phyloP scores from a whole-genome alignment of 2,113 vertebrate species.

The Erythrocercus mccallii region DNA sequence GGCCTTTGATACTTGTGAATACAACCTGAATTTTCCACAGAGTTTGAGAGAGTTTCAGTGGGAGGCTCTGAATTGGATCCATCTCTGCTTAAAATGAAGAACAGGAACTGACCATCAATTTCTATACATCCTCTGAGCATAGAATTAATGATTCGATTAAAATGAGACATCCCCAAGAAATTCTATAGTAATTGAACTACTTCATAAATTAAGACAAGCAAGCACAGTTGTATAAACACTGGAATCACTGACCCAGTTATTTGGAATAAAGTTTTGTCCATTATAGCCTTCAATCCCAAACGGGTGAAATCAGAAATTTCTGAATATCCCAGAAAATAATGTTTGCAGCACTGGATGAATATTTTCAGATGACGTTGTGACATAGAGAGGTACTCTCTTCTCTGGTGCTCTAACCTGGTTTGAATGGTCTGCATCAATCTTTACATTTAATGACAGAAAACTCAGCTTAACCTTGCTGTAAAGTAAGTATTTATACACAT shows the following conservation, averaged over 20 bases:
- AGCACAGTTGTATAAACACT: conserved; percentile 14
- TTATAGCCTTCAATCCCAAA: not conserved
- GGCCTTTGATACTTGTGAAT: not conserved
- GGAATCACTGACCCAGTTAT: not conserved
- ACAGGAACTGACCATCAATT: not conserved
- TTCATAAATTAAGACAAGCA: conserved; percentile 39
- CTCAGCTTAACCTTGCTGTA: conserved; percentile 68
- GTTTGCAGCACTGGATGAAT: not conserved
- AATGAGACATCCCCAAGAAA: conserved; percentile 45
- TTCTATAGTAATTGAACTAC: conserved; percentile 23
- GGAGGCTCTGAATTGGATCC: not conserved
- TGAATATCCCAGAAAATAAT: not conserved
- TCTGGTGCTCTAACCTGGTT: conserved; percentile 28
- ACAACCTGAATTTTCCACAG: not conserved
- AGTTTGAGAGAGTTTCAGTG: not conserved
- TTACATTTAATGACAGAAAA: conserved; percentile 66
- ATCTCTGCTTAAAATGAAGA: conserved; percentile 8
- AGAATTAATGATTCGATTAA: conserved; percentile 45
- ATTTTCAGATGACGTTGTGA: not conserved
- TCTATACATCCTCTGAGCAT: conserved; percentile 7
- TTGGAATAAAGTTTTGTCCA: not conserved
- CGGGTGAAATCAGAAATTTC: not conserved
- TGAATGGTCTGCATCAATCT: conserved; percentile 58
- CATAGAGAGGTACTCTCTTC: not conserved
- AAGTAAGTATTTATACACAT: conserved; percentile 74